phyloP scores from a whole-genome alignment of 2,113 vertebrate genomes.

The Rhabdomys dilectus region DNA sequence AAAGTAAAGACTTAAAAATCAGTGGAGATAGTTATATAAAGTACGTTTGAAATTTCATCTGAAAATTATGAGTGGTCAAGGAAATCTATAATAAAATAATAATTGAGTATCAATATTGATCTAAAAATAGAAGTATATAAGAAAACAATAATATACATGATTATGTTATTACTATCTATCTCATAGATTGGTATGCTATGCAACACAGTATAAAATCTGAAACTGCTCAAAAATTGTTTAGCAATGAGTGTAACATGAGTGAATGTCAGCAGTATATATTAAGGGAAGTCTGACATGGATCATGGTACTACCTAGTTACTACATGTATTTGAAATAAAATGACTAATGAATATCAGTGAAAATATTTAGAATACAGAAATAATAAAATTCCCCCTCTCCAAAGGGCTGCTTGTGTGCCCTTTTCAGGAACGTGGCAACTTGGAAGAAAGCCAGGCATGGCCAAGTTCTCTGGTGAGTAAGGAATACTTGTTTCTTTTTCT shows the following conservation, averaged over 20 bases:
- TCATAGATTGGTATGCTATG: too few relatives aligned
- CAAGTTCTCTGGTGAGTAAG: not conserved
- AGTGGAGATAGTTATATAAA: too few relatives aligned
- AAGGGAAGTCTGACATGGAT: not conserved
- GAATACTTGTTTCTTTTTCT: not conserved
- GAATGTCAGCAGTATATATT: not conserved
- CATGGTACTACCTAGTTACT: not conserved
- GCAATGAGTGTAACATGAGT: not conserved
- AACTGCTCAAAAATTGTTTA: not conserved
- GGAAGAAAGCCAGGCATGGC: slow-evolving; percentile 70
- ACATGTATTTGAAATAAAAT: not conserved
- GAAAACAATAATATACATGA: too few relatives aligned
- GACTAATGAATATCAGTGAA: not conserved
- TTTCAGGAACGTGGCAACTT: slow-evolving; percentile 82
- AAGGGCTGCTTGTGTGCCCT: slow-evolving; percentile 44
- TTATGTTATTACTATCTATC: not conserved
- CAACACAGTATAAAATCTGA: not conserved
- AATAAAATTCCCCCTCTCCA: slow-evolving; percentile 72
- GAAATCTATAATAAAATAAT: too few relatives aligned
- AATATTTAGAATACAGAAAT: not conserved
- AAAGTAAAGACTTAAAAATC: too few relatives aligned
- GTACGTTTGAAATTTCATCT: too few relatives aligned
- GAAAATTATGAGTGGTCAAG: too few relatives aligned
- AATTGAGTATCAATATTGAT: too few relatives aligned
- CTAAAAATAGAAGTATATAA: too few relatives aligned